Evolutionary conservation across 2,797 vertebrate genomes (phyloP).

Genomic region (Intellagama lesueurii): DNA sequence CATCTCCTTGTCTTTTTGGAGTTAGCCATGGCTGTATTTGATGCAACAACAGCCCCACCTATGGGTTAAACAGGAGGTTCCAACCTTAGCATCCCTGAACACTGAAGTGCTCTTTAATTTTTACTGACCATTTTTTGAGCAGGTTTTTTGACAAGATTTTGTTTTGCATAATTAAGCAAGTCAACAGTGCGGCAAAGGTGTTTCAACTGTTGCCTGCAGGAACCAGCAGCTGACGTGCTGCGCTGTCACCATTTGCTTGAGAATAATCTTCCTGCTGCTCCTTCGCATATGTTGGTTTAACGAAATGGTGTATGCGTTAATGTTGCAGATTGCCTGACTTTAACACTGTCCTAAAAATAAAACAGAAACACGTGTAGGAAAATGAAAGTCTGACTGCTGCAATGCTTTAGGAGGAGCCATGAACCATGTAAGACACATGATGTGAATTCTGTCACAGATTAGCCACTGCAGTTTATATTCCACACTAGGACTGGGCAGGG

Average conservation of each 20-base stretch:
- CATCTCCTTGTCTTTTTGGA: constrained; percentile 22
- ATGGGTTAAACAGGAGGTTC: constrained; percentile 58
- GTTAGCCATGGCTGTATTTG: constrained; percentile 19
- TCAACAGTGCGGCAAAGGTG: constrained; percentile 19
- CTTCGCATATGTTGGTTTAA: neutral
- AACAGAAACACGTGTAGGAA: neutral
- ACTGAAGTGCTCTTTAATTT: constrained; percentile 11
- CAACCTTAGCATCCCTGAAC: constrained; percentile 31
- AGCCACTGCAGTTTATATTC: neutral
- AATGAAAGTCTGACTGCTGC: neutral
- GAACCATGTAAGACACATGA: neutral
- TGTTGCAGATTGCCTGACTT: neutral
- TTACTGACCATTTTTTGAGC: constrained; percentile 14
- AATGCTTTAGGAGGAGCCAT: neutral
- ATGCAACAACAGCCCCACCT: constrained; percentile 75
- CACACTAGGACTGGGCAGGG: no score
- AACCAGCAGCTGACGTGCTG: constrained; percentile 26
- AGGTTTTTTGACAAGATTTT: constrained; percentile 44
- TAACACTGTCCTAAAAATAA: neutral
- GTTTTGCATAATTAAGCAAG: constrained; percentile 55
- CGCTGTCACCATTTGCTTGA: neutral
- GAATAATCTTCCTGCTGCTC: neutral
- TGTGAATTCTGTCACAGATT: neutral
- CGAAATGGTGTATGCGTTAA: neutral
- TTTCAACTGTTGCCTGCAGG: constrained; percentile 27